Percentiles rank a stretch among this genome's conserved stretches.
These are phyloP conservation scores for Sylvilagus bachmani DNA, from an alignment of 2,113 vertebrate species.

Conservation along the genomic window DNA sequence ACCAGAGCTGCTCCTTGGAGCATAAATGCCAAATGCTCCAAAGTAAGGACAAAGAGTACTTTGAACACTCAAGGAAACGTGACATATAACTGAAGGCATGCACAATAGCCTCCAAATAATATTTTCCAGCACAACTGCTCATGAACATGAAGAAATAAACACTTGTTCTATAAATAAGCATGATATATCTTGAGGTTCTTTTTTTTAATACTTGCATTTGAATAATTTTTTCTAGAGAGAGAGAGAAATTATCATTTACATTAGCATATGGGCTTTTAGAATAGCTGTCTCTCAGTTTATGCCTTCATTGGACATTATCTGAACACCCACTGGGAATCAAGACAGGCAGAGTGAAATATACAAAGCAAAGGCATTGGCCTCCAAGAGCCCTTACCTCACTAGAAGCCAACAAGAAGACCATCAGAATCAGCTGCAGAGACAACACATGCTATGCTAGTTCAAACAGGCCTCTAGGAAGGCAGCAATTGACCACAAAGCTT, in stretches of 20 bases:
- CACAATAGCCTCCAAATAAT: conserved; percentile 70
- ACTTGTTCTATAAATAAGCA: not conserved
- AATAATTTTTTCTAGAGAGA: conserved; percentile 18
- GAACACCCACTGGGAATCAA: not conserved
- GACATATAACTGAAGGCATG: conserved; percentile 74
- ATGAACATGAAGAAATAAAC: conserved; percentile 26
- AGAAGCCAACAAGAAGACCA: not conserved
- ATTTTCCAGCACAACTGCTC: conserved; percentile 58
- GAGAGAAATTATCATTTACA: not conserved
- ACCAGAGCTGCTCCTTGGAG: conserved; percentile 70
- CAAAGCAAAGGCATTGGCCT: not conserved
- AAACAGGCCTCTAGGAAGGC: not conserved
- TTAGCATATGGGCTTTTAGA: not conserved
- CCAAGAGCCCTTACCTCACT: not conserved
- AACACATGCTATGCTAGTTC: not conserved
- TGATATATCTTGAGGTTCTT: not conserved
- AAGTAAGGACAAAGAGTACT: conserved; percentile 76
- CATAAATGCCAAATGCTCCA: conserved; percentile 73
- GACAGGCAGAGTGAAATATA: not conserved
- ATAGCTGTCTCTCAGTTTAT: not conserved
- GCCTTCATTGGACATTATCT: not conserved
- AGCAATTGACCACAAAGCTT: not conserved
- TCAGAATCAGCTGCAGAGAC: not conserved
- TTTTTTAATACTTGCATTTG: not conserved
- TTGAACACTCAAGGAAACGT: conserved; percentile 76